A percentile compares a stretch with the other conserved stretches of the same genome.
Conservation (phyloP, 2,113 vertebrate genomes). For the Pipra filicauda region DNA sequence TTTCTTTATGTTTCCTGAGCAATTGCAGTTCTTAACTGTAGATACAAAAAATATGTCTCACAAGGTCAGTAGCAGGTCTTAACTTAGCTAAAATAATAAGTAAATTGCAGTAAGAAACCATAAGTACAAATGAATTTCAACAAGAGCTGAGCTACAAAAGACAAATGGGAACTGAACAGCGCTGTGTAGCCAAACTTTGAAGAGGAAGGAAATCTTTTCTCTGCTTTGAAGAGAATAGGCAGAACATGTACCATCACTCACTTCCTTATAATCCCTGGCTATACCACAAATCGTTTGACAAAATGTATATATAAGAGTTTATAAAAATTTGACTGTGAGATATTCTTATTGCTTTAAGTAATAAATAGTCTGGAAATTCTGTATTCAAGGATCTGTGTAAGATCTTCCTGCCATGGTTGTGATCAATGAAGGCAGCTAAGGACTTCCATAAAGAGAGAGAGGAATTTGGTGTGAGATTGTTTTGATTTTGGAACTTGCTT, state of each 20-base stretch:
- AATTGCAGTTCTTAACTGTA: neutral
- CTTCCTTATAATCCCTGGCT: neutral
- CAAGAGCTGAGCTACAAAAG: neutral
- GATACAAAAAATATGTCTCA: neutral
- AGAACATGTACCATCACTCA: neutral
- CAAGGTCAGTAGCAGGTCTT: neutral
- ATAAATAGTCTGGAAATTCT: neutral
- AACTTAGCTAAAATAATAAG: neutral
- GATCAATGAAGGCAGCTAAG: neutral
- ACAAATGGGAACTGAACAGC: neutral
- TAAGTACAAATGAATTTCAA: neutral
- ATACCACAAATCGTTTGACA: neutral
- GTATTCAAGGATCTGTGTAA: neutral
- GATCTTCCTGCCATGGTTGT: neutral
- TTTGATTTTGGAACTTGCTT: neutral
- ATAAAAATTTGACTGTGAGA: neutral
- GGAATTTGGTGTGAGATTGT: neutral
- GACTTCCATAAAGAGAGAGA: neutral
- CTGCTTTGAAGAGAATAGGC: neutral
- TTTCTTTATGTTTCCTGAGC: neutral
- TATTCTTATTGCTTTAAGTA: neutral
- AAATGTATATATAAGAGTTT: neutral
- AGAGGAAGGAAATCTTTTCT: neutral
- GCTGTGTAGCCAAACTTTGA: neutral
- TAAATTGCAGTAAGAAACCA: neutral